Percentiles rank a stretch among this genome's conserved stretches.
These are phyloP conservation scores for Spea multiplicata DNA, from an alignment of 2,113 vertebrate genomes.

Conservation along the genomic window DNA sequence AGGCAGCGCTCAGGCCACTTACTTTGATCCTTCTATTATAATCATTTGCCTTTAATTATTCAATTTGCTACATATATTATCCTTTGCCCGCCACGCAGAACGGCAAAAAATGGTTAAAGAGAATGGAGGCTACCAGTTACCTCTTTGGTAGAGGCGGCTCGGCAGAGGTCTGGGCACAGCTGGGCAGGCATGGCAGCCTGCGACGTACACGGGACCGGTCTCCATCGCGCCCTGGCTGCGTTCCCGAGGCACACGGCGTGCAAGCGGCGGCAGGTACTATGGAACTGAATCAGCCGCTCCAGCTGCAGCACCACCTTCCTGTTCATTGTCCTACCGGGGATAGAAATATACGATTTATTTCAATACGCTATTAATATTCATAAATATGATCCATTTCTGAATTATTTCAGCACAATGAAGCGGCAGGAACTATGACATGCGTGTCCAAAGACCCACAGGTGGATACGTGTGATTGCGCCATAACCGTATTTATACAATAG, in stretches of 20 bases:
- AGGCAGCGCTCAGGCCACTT: not conserved
- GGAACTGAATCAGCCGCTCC: slow-evolving; percentile 53
- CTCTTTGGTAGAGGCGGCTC: slow-evolving; percentile 59
- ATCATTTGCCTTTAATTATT: too few relatives aligned
- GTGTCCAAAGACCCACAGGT: too few relatives aligned
- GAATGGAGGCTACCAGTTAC: slow-evolving; percentile 41
- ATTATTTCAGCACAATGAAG: too few relatives aligned
- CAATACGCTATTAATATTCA: too few relatives aligned
- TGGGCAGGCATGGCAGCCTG: not conserved
- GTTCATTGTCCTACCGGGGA: slow-evolving; percentile 57
- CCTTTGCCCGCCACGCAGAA: too few relatives aligned
- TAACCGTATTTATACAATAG: too few relatives aligned
- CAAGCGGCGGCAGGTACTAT: slow-evolving; percentile 50
- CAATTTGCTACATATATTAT: too few relatives aligned
- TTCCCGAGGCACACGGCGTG: slow-evolving; percentile 40
- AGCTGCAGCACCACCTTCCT: slow-evolving; percentile 49
- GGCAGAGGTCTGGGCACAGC: slow-evolving; percentile 49
- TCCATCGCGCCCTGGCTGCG: slow-evolving; percentile 51
- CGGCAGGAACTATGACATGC: too few relatives aligned
- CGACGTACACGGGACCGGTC: slow-evolving; percentile 37
- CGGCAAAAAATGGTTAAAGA: not conserved
- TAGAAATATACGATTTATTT: slow-evolving; percentile 3
- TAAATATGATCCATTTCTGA: too few relatives aligned
- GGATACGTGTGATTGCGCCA: too few relatives aligned
- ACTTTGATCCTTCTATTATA: too few relatives aligned